Evolutionary conservation across 2,113 vertebrate species (phyloP).

Genomic region (Thalassarche chlororhynchos): DNA sequence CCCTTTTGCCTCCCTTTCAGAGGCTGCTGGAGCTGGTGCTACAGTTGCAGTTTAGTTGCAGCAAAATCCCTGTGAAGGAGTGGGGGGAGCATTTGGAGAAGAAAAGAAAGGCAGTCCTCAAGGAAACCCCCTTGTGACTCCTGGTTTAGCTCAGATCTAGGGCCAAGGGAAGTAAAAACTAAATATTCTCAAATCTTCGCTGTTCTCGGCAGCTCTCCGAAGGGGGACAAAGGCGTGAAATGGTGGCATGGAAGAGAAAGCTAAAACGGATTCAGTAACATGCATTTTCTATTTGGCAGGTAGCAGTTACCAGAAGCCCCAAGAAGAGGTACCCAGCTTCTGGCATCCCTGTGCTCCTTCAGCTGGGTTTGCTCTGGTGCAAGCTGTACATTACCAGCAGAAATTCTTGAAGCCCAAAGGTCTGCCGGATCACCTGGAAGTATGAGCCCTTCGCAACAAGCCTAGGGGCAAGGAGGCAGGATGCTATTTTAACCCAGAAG

Average conservation of each 20-base stretch:
- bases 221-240: neutral
- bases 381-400: neutral
- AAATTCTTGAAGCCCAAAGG: neutral
- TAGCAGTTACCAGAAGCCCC: neutral
- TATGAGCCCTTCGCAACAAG: neutral
- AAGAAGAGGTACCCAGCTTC: neutral
- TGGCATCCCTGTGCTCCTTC: neutral
- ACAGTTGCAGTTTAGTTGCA: neutral
- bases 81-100: neutral
- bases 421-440: neutral
- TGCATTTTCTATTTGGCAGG: neutral
- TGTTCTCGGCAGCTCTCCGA: neutral
- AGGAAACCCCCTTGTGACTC: neutral
- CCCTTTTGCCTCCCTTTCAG: fast-evolving
- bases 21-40: neutral
- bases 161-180: neutral
- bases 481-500: neutral
- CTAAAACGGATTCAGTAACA: neutral
- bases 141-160: neutral
- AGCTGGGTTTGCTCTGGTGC: neutral
- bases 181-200: neutral
- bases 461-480: neutral
- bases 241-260: neutral
- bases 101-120: neutral
- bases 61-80: neutral